Conservation (phyloP, 2,888 invertebrate genomes). For the Lordiphosa andalusiaca region DNA sequence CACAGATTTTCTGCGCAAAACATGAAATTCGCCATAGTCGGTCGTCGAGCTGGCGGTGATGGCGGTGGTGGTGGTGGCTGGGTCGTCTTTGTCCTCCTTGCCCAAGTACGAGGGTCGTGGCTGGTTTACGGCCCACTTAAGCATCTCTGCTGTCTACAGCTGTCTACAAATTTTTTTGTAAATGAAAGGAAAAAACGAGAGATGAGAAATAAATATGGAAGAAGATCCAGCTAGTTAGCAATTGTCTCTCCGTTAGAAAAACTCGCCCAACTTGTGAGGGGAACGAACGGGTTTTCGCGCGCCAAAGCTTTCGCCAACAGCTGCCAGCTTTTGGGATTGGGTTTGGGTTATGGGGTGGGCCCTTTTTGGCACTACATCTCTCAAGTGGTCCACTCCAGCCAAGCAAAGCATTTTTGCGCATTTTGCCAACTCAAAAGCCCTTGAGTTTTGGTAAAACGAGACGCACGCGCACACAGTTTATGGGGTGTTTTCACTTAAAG, state of each 20-base stretch:
- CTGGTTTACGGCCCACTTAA: slow-evolving; percentile 78
- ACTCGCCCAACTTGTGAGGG: slow-evolving; percentile 44
- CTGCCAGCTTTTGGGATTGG: slow-evolving; percentile 14
- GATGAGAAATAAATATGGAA: too few species aligned
- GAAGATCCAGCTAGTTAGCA: slow-evolving; percentile 47
- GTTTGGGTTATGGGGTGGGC: slow-evolving; percentile 4
- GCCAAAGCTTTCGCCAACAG: slow-evolving; percentile 30
- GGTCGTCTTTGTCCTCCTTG: slow-evolving; percentile 30
- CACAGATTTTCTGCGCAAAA: slow-evolving; percentile 33
- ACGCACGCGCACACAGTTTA: slow-evolving; percentile 54
- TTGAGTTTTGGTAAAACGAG: slow-evolving; percentile 48
- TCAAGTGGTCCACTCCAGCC: slow-evolving; percentile 7
- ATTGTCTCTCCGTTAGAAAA: slow-evolving; percentile 26
- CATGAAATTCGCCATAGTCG: slow-evolving; percentile 31
- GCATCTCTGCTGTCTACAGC: slow-evolving; percentile 63
- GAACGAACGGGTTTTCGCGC: slow-evolving; percentile 45
- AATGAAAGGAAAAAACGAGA: slow-evolving; percentile 26
- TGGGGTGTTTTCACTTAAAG: slow-evolving; percentile 40
- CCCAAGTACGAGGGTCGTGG: slow-evolving; percentile 66
- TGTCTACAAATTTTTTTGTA: slow-evolving; percentile 24
- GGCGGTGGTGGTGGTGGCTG: not conserved
- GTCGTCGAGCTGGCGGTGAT: slow-evolving; percentile 30
- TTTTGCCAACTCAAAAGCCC: slow-evolving; percentile 52
- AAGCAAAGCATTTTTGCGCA: slow-evolving; percentile 61
- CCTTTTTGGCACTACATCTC: slow-evolving; percentile 4